These are phyloP conservation scores for Aspidoscelis tigris DNA, from an alignment of 2,113 vertebrate species.

Conservation along the genomic window DNA sequence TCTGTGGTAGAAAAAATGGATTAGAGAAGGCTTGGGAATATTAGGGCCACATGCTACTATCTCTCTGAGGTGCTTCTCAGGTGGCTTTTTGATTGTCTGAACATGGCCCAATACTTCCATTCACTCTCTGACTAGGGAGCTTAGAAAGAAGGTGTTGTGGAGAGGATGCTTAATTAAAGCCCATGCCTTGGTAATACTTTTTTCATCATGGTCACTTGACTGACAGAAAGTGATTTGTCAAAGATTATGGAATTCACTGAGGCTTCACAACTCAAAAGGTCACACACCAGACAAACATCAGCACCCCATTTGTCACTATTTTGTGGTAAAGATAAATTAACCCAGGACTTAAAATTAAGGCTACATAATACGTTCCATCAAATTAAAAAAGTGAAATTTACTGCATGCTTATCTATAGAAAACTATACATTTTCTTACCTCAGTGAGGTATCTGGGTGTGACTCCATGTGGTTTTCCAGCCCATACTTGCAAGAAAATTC, in stretches of 20 bases:
- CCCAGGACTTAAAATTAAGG: neutral
- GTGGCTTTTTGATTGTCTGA: no score
- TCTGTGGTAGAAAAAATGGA: no score
- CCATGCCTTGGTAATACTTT: neutral
- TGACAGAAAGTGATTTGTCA: neutral
- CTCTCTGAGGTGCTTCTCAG: no score
- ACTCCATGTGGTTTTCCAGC: conserved; percentile 93
- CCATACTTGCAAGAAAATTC: conserved; percentile 89
- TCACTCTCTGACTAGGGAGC: no score
- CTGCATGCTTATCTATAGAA: neutral
- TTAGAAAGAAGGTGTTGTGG: no score
- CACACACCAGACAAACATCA: neutral
- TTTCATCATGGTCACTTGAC: neutral
- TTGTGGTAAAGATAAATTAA: neutral
- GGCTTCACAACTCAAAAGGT: neutral
- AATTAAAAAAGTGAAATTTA: neutral
- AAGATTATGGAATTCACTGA: neutral
- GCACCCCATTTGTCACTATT: neutral
- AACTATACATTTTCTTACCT: conserved; percentile 73
- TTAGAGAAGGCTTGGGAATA: no score
- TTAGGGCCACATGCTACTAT: no score
- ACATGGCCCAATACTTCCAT: no score
- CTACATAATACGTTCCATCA: neutral
- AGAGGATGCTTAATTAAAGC: no score
- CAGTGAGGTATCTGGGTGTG: conserved; percentile 90